Evolutionary conservation across 2,797 vertebrate species (phyloP), one percentile per base, ranked within the genome.

Genomic region (Dryobates pubescens): DNA sequence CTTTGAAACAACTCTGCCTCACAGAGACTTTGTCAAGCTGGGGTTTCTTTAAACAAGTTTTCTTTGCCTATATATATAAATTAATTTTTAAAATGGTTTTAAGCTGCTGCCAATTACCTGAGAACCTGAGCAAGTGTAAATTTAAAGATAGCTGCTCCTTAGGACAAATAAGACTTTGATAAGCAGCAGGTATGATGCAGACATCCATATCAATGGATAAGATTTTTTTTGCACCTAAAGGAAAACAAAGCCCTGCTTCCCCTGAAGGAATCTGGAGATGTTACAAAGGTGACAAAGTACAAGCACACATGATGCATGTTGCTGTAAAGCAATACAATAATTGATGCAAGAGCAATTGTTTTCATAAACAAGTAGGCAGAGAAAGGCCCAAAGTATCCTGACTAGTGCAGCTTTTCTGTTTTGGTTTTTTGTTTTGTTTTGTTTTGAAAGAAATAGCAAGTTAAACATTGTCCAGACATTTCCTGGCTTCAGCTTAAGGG

Each of bases 401-500:
- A 75, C 15, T 30, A 38, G 10, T n/a, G 30, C 22, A 5, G 2
- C 22, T 63, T 30, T 17, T 41, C 27, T 41, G 18, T 49, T 38
- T 45, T 17, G 54, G 4, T 13, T 13, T 27, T 11, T 27, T 29
- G 13, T 26, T 26, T 29, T 9, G 27, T 54, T 54, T 54, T 54
- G 24, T 41, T 23, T 14, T 10, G 30, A 36, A 41, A 69, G 34
- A 82, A 91, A 82, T 4, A 71, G 9, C 57, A 82, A 79, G 64
- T 80, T 89, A 81, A 88, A 88, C 72, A 83, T 76, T 89, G 45
- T 81, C 41, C 82, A 89, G 79, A 78, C 43, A 54, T 70, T 82
- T 64, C 6, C 82, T 95, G 82, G 90, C 82, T 89, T 78, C 69
- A 88, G 64, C 43, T 69, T 90, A 71, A 80, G 84, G 73, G 64